Evolutionary conservation across 2,888 invertebrate genomes (phyloP), one percentile per base, ranked within the genome.

Genomic region (Spisula subtruncata): DNA sequence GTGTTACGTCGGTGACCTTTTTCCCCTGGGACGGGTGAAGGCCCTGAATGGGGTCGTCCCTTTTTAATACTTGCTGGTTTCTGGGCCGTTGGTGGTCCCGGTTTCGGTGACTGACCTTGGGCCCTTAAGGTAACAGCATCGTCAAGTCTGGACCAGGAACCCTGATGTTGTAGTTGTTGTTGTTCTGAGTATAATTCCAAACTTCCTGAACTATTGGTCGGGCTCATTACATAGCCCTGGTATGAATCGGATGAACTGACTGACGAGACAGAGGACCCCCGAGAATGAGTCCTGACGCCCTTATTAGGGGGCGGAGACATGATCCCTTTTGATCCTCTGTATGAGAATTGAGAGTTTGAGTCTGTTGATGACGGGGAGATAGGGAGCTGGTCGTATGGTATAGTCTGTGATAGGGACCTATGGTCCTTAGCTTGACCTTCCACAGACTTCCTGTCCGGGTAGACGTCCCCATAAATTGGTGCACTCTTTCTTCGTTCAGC

Each of bases 401-500:
- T 71, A 18, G 87, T 90, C 85, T 90, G 94, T 54, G 92, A 90
- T 60, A 87, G 81, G 71, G 90, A 89, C 85, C 91, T 88, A 48
- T 91, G 91, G 56, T 88, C 91, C 60, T 89, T 89, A 54, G 83
- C 71, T 48, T 89, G 89, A 83, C 92, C 93, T 92, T 81, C 91
- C 66, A 87, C 93, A 88, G 66, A 90, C 84, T 87, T 94, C 88
- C 82, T 91, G 86, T 86, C 93, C 54, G 51, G 86, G 85, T 89
- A 90, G 56, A 85, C 88, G 54, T 91, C 92, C 60, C 89, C 89
- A 66, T 92, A 90, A 0, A 87, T 85, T 6, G 94, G 93, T 56
- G 93, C 93, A 54, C 94, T 93, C 88, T 94, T 95, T 71, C 94
- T 88, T 80, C 94, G 81, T 60, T 95, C 94, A 86, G 84, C 79